Base-by-base conservation (phyloP, 2,888 invertebrate genomes). In the Eilema sororculum region DNA sequence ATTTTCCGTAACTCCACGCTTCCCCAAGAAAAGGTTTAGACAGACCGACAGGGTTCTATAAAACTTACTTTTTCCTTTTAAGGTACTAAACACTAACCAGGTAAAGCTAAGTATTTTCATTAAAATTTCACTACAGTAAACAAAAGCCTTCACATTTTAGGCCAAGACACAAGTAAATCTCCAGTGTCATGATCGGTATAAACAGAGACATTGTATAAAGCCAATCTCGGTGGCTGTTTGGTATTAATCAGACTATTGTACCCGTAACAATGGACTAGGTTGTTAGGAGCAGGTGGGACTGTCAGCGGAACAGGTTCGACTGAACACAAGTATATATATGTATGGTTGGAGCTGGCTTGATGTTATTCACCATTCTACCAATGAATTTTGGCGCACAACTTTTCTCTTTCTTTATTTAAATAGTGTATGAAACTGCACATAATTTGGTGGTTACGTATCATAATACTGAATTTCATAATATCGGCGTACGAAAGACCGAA, bases 181-280 rank as follows among this genome's bases (percentile, higher is more conserved):
- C 66, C 56, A 24, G 61, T 67, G 59, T 65, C 65, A 71, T 80
- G 78, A 82, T 80, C 62, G 79, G 75, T 66, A 74, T 77, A 84
- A 79, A 78, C 79, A 76, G 74, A 84, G 81, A 80, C 77, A 76
- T 78, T 75, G 80, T 81, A 73, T 72, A 63, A 74, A 80, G 79
- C 78, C 82, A 83, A 82, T 80, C 78, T 79, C 75, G 73, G 79
- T 62, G 69, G 62, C 78, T 84, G 84, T 84, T 81, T 81, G 84
- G 82, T 67, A 84, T 84, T 84, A 84, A 84, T 84, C 84, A 81
- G 81, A 78, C 81, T 76, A 83, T 84, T 84, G 82, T 84, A 71
- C 71, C 74, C 52, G 65, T 71, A 68, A 84, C 85, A 84, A 84
- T 79, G 75, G 83, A 74, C 77, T 73, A 61, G 59, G 57, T 59